Evolutionary conservation across 1,140 invertebrate species (phyloP).

Genomic region (Notospermus geniculatus): DNA sequence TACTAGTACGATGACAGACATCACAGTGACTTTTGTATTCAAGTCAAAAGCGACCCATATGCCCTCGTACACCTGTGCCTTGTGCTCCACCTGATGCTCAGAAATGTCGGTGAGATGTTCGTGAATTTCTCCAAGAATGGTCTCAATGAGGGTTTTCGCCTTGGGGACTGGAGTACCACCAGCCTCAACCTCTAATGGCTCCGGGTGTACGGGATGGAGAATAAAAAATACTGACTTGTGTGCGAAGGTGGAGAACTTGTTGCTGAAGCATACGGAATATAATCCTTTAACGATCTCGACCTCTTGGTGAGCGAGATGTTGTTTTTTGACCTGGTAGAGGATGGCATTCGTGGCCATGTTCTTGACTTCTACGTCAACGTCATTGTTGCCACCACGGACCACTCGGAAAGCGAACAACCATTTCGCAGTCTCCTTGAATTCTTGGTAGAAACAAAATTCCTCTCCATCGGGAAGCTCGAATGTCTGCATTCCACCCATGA

Average conservation of each 20-base stretch:
- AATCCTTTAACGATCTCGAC: conserved; percentile 2
- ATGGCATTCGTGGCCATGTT: neutral
- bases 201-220: neutral
- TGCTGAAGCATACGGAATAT: conserved; percentile 16
- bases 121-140: conserved; percentile 10
- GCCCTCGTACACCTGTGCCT: conserved; percentile 7
- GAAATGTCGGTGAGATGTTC: conserved; percentile 6
- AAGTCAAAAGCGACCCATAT: conserved; percentile 9
- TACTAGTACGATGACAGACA: conserved; percentile 6
- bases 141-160: neutral
- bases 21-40: conserved; percentile 4
- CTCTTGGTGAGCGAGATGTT: neutral
- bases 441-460: conserved; percentile 17
- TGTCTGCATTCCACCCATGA: neutral
- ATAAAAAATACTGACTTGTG: conserved; percentile 14
- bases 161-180: neutral
- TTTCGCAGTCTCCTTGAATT: conserved; percentile 6
- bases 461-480: conserved; percentile 17
- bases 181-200: conserved; percentile 11
- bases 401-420: conserved; percentile 9
- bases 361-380: conserved; percentile 12
- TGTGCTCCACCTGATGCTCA: neutral
- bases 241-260: conserved; percentile 15
- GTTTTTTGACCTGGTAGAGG: too few species aligned
- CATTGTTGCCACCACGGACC: conserved; percentile 13